Conservation (phyloP, 2,888 invertebrate genomes). For the Spodoptera littoralis region DNA sequence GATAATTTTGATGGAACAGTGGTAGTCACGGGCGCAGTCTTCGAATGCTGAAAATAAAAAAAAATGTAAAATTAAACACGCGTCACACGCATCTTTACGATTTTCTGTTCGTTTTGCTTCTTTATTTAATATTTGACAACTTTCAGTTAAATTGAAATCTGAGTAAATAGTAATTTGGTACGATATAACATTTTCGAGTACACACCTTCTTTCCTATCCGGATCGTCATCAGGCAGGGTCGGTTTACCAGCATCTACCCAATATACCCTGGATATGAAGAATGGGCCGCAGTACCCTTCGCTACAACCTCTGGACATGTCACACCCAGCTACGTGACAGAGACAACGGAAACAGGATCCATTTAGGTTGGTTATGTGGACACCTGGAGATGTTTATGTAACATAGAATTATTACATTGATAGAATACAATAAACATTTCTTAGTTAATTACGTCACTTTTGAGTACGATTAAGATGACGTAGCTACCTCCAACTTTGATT, state of each 20-base stretch:
- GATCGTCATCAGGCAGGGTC: slow-evolving; percentile 88
- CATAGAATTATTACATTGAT: too few relatives aligned
- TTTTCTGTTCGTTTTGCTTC: too few relatives aligned
- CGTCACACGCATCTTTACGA: not conserved
- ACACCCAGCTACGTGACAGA: slow-evolving; percentile 89
- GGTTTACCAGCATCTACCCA: slow-evolving; percentile 91
- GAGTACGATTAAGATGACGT: too few relatives aligned
- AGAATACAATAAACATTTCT: too few relatives aligned
- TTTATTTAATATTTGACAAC: too few relatives aligned
- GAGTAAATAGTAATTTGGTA: too few relatives aligned
- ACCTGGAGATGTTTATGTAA: slow-evolving; percentile 61
- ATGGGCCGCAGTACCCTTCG: slow-evolving; percentile 90
- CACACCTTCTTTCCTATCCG: slow-evolving; percentile 79
- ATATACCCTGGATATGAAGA: slow-evolving; percentile 90
- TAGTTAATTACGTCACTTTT: too few relatives aligned
- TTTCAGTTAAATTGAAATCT: too few relatives aligned
- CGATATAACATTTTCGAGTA: too few relatives aligned
- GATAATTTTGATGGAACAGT: slow-evolving; percentile 89
- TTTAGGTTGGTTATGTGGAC: slow-evolving; percentile 83
- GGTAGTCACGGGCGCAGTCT: slow-evolving; percentile 89
- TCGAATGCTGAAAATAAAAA: slow-evolving; percentile 86
- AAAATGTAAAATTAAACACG: not conserved
- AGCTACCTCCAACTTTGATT: too few relatives aligned
- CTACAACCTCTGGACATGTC: slow-evolving; percentile 86
- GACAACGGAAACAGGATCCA: slow-evolving; percentile 87